Conservation (phyloP, 2,113 vertebrate genomes). For the Amia ocellicauda region DNA sequence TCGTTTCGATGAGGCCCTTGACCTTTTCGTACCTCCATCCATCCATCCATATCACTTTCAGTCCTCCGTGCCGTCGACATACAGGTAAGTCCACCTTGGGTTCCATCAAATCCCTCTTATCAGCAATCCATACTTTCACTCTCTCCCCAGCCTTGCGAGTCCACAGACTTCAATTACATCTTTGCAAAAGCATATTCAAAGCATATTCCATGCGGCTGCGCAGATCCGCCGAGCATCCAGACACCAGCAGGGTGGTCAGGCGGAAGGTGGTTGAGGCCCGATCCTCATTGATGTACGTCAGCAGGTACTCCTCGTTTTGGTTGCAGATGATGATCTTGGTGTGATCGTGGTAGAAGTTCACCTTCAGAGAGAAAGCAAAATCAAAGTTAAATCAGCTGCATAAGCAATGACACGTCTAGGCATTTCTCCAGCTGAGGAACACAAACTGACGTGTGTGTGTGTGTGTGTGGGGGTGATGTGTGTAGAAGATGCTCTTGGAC, state of each 20-base stretch:
- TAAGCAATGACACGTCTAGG: no score
- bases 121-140: background rate
- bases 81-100: slow-evolving; percentile 57
- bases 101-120: slow-evolving; percentile 35
- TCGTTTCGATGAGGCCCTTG: slow-evolving; percentile 37
- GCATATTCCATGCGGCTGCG: slow-evolving; percentile 91
- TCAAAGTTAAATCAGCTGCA: no score
- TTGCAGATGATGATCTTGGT: slow-evolving; percentile 95
- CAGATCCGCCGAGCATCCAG: slow-evolving; percentile 82
- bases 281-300: slow-evolving; percentile 97
- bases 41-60: slow-evolving; percentile 34
- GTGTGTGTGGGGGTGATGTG: no score
- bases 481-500: background rate
- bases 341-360: slow-evolving; percentile 98
- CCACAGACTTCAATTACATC: slow-evolving; percentile 73
- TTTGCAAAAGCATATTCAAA: slow-evolving; percentile 92
- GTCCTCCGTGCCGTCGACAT: slow-evolving; percentile 45
- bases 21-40: slow-evolving; percentile 76
- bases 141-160: background rate
- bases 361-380: slow-evolving; percentile 57
- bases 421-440: no score
- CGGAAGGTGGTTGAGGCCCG: slow-evolving; percentile 84
- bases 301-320: slow-evolving; percentile 86
- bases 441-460: no score
- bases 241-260: slow-evolving; percentile 78